Conservation (phyloP, 2,888 invertebrate species). For the Syrista parreyssii region DNA sequence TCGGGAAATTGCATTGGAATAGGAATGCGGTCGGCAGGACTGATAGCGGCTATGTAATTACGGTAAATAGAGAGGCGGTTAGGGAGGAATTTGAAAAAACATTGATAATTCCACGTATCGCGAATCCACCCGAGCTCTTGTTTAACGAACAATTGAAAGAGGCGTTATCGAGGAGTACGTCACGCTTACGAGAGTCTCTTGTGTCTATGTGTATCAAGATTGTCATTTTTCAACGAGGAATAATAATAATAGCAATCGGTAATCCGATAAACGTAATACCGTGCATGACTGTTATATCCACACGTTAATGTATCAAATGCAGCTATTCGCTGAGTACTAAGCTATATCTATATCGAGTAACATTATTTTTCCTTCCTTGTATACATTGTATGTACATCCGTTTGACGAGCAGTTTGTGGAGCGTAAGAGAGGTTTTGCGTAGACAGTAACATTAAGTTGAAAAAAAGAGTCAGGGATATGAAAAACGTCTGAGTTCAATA, state of each 20-base stretch:
- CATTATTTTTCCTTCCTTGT: neutral
- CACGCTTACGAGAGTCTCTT: neutral
- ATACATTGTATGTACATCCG: neutral
- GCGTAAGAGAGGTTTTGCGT: neutral
- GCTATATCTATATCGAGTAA: neutral
- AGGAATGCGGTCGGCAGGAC: neutral
- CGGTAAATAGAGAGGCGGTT: neutral
- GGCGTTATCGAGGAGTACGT: neutral
- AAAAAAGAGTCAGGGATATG: neutral
- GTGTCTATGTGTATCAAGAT: neutral
- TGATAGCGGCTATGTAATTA: constrained; percentile 2
- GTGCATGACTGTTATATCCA: neutral
- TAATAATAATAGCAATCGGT: neutral
- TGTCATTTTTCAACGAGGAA: neutral
- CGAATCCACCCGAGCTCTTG: neutral
- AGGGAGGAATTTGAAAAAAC: neutral
- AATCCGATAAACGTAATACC: neutral
- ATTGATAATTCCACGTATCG: neutral
- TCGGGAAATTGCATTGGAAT: neutral
- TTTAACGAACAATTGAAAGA: neutral
- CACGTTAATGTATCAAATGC: neutral
- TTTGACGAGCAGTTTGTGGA: neutral
- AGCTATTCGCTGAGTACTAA: neutral
- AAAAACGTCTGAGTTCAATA: neutral
- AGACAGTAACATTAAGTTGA: neutral